These are phyloP conservation scores for Harpegnathos saltator DNA, from an alignment of 1,140 invertebrate genomes.

Conservation along the genomic window DNA sequence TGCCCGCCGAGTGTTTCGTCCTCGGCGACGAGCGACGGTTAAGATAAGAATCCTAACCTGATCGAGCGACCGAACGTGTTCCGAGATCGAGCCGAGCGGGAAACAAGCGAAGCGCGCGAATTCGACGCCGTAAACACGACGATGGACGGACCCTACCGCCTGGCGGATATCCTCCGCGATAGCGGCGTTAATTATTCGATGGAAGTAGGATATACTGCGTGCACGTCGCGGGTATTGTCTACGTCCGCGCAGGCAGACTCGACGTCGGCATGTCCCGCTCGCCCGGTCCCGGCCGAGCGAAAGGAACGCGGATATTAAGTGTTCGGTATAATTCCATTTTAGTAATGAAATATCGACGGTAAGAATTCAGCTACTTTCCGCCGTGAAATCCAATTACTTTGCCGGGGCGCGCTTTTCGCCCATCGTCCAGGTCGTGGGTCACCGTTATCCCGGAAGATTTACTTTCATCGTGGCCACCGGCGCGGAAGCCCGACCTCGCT, in stretches of 20 bases:
- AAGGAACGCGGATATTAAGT: conserved; percentile 23
- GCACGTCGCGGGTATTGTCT: not conserved
- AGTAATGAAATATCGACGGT: conserved; percentile 53
- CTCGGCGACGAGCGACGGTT: not conserved
- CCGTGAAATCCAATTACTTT: conserved; percentile 55
- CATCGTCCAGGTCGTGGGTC: conserved; percentile 39
- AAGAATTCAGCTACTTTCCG: conserved; percentile 51
- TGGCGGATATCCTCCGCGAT: not conserved
- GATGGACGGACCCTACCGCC: no score
- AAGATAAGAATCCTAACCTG: no score
- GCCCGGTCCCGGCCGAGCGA: not conserved
- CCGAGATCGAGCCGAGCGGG: no score
- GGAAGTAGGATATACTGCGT: not conserved
- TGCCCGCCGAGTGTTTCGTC: not conserved
- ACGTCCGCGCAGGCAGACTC: not conserved
- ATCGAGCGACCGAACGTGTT: no score
- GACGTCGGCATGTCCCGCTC: not conserved
- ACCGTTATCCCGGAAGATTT: conserved; percentile 57
- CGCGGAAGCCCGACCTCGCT: conserved; percentile 36
- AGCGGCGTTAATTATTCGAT: not conserved
- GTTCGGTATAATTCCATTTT: conserved; percentile 46
- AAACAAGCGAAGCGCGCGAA: no score
- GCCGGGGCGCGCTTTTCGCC: conserved; percentile 22
- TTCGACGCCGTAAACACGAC: not conserved
- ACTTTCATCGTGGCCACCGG: conserved; percentile 44